Evolutionary conservation across 2,888 invertebrate genomes (phyloP), one percentile per base, ranked within the genome.

Genomic region (Lissonota sp.): DNA sequence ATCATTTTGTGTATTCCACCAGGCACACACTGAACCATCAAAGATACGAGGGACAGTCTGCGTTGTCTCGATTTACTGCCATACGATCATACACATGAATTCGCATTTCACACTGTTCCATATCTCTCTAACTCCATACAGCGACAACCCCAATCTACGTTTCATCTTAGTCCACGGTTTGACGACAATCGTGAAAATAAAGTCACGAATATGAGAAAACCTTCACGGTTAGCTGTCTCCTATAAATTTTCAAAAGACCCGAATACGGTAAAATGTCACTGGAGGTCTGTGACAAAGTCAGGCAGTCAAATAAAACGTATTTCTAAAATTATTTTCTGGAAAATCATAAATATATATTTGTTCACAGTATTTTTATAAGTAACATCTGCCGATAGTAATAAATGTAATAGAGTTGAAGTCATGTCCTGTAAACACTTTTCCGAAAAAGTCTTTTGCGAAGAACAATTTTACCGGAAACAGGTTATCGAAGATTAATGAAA

Each of bases 31-130:
- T 67, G 66, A 69, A 44, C 55, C 79, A 74, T 81, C 66, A 81
- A 83, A 83, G 83, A 83, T 83, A 76, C 70, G 70, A 73, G 70
- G 63, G 60, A 53, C 57, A 64, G 57, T 75, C 64, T 69, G 42
- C 53, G 51, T 62, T 72, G 66, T 74, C 76, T 72, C 84, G 79
- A 84, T 81, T 84, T 73, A 77, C 63, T 70, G 46, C 49, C 63
- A 49, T 26, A 57, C 60, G 67, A 73, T 70, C 57, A 53, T 66
- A 49, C 37, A 49, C 58, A 75, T 60, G 58, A 42, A 44, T 64
- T 76, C 53, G 7, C 14, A 51, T 37, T 55, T 40, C 44, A 1
- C 10, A 39, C n/a, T 72, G 26, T 72, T 40, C 40, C 73, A 39
- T 73, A 60, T 58, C 16, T 67, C 16, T 67, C 42, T 55, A 16